phyloP scores from a whole-genome alignment of 53 echinoderm and acorn worm species.

The Astropecten irregularis region DNA sequence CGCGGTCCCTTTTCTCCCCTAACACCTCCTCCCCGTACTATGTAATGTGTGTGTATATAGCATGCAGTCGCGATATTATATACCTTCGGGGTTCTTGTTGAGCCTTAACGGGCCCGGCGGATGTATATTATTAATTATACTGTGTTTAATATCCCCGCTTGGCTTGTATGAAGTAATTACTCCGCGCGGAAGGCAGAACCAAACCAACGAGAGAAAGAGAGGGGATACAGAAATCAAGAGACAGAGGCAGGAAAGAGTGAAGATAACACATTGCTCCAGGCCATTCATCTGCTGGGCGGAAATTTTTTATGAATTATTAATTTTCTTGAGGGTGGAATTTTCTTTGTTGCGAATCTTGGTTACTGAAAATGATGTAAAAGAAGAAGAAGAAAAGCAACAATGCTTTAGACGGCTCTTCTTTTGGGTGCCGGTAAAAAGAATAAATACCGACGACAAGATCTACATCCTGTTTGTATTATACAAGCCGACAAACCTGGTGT shows the following conservation, averaged over 20 bases:
- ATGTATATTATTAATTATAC: constrained; percentile 55
- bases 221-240: too few relatives aligned
- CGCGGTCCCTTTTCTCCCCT: not conserved
- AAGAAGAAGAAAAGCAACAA: too few relatives aligned
- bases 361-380: constrained; percentile 18
- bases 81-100: not conserved
- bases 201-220: too few relatives aligned
- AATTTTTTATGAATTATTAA: constrained; percentile 23
- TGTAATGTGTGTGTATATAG: too few relatives aligned
- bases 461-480: too few relatives aligned
- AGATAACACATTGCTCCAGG: constrained; percentile 30
- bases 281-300: constrained; percentile 17
- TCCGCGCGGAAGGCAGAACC: not conserved
- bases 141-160: constrained; percentile 57
- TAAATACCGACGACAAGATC: too few relatives aligned
- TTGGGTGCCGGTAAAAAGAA: too few relatives aligned
- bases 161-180: constrained; percentile 57
- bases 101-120: constrained; percentile 21
- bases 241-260: not conserved
- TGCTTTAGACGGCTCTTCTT: too few relatives aligned
- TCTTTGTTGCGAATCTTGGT: constrained; percentile 22
- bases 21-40: too few relatives aligned
- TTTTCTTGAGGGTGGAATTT: not conserved
- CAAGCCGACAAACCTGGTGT: too few relatives aligned
- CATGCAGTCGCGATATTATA: too few relatives aligned